Base-by-base conservation (phyloP, 1,140 invertebrate genomes). In the Drosophila subobscura region DNA sequence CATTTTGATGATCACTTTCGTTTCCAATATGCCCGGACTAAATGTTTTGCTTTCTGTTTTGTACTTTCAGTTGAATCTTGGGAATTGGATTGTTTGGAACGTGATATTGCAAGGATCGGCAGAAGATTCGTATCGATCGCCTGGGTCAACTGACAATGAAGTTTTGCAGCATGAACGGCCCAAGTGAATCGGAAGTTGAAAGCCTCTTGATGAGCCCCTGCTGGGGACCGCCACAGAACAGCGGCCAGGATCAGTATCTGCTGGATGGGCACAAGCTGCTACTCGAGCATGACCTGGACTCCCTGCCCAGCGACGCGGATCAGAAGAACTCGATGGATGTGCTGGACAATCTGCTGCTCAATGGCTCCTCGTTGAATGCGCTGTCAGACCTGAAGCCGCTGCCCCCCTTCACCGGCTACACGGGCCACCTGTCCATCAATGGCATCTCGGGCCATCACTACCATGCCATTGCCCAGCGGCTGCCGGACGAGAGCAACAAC, bases 361-460 rank as follows among this genome's bases (percentile, higher is more conserved):
- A 93, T 46, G 93, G 93, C 5, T 93, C 94, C 50, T 93, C 93
- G 2, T 88, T 93, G 50, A 93, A 93, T 68, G 93, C 93, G 10
- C 93, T 97, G 40, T 96, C 96, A 4, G 96, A 97, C 81, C 92
- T 97, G 49, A 97, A 97, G 89, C 97, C 97, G 0, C 92, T 98
- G 63, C 96, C 96, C 1, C 96, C 96, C 0, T 97, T 97, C 91
- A 96, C 96, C 12, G 95, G 95, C 10, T 97, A 96, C 92, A 97
- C 95, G 2, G 96, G 95, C 1, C 96, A 96, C 79, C 92, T 96
- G 27, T 96, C 94, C 72, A 96, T 96, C 89, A 96, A 97, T 92
- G 95, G 96, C 20, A 96, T 97, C 80, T 94, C 96, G 47, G 95
- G 96, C n/a, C 95, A 96, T 84, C 96, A 97, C 85, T 96, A 96